Percentiles rank a stretch among this genome's conserved stretches.
Conservation (phyloP, 2,797 vertebrate species). For the Anniella stebbinsi region DNA sequence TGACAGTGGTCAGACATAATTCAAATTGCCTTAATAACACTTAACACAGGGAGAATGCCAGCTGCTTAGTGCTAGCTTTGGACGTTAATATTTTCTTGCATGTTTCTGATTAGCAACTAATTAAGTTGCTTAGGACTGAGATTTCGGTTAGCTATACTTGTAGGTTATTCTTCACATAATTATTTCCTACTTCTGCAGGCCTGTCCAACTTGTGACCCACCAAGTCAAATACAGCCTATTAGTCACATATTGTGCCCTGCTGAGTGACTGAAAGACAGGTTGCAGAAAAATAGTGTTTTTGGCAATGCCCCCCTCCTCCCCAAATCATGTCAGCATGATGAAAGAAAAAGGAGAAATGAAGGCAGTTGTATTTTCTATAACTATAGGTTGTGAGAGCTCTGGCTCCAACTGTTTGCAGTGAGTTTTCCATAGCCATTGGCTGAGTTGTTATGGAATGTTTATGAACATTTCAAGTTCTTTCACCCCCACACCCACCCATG, state of each 20-base stretch:
- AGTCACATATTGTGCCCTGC: neutral
- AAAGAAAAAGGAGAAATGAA: neutral
- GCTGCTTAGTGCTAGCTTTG: neutral
- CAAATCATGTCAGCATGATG: neutral
- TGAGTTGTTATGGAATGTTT: neutral
- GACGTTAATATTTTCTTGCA: neutral
- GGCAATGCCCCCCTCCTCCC: too few species aligned
- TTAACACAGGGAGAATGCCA: neutral
- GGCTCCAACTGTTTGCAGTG: neutral
- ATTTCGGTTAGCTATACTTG: neutral
- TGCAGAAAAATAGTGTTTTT: too few species aligned
- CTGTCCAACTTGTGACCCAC: neutral
- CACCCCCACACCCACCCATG: neutral
- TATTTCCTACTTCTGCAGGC: neutral
- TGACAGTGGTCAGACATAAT: neutral
- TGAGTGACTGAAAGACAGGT: neutral
- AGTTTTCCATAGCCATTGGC: neutral
- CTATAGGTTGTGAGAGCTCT: neutral
- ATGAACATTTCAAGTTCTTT: neutral
- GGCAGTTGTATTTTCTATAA: neutral
- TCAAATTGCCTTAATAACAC: neutral
- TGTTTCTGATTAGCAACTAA: slow-evolving; percentile 16
- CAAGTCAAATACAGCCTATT: neutral
- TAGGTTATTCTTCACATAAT: neutral
- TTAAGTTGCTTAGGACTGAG: neutral